phyloP scores from a whole-genome alignment of 2,888 invertebrate species.

The Amiota minor region DNA sequence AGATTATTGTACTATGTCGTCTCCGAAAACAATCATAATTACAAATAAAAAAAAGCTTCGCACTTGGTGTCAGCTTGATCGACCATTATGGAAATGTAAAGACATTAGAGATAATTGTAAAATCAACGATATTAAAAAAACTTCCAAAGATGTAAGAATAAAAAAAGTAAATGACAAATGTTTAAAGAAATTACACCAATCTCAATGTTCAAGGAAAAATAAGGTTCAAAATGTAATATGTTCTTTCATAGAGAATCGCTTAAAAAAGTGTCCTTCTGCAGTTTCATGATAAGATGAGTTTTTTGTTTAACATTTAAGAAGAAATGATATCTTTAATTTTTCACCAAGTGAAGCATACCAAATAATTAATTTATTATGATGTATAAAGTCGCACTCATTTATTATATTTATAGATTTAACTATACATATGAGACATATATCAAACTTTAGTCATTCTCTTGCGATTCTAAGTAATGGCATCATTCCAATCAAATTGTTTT shows the following conservation, averaged over 20 bases:
- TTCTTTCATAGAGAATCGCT: slow-evolving; percentile 48
- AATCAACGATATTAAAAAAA: too few species aligned
- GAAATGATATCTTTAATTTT: neutral
- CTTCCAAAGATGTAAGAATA: neutral
- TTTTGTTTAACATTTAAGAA: neutral
- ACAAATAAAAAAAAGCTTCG: too few species aligned
- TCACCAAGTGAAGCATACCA: slow-evolving; percentile 29
- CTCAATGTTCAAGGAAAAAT: slow-evolving; percentile 38
- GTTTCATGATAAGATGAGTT: slow-evolving; percentile 49
- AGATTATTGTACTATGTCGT: slow-evolving; percentile 6
- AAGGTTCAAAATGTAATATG: slow-evolving; percentile 52
- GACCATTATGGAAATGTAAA: neutral
- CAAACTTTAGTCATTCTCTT: neutral
- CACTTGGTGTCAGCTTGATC: too few species aligned
- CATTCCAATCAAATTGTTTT: slow-evolving; percentile 50
- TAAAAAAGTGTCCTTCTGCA: slow-evolving; percentile 43
- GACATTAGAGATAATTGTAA: too few species aligned
- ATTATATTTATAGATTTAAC: neutral
- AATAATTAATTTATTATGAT: slow-evolving; percentile 41
- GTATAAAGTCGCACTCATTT: slow-evolving; percentile 37
- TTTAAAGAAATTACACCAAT: neutral
- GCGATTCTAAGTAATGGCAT: slow-evolving; percentile 47
- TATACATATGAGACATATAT: neutral
- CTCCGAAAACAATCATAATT: neutral
- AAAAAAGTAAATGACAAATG: neutral